Percentiles rank a stretch among this genome's conserved stretches.
Evolutionary conservation across 1,140 invertebrate species (phyloP).

Genomic region (Sycobia sp.): DNA sequence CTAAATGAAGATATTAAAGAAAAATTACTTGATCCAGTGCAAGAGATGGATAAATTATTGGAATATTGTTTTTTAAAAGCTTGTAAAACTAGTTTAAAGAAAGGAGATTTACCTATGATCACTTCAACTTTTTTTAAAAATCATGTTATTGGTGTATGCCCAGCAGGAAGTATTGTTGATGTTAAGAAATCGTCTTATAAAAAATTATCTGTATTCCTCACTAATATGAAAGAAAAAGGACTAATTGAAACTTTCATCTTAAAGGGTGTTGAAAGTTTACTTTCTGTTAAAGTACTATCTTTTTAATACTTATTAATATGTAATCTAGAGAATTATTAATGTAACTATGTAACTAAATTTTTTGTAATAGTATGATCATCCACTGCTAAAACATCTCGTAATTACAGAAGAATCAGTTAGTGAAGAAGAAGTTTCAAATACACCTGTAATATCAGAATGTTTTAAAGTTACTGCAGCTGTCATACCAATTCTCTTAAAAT

Average conservation of each 20-base stretch:
- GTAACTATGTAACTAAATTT: constrained; percentile 47
- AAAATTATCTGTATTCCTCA: constrained; percentile 83
- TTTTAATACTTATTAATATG: background rate
- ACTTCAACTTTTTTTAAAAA: constrained; percentile 81
- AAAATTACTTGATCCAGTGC: constrained; percentile 50
- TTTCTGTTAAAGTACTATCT: constrained; percentile 62
- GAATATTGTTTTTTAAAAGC: constrained; percentile 80
- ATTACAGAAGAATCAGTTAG: constrained; percentile 44
- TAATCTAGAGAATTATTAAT: constrained; percentile 4
- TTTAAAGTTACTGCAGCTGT: constrained; percentile 73
- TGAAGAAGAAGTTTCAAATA: constrained; percentile 58
- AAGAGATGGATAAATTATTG: constrained; percentile 76
- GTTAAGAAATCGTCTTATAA: constrained; percentile 90
- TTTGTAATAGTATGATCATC: constrained; percentile 55
- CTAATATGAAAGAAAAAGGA: constrained; percentile 62
- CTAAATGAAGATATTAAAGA: constrained; percentile 29
- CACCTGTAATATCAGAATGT: constrained; percentile 67
- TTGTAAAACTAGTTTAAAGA: constrained; percentile 70
- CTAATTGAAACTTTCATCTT: constrained; percentile 64
- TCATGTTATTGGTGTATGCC: constrained; percentile 77
- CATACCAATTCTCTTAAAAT: constrained; percentile 67
- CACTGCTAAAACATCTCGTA: constrained; percentile 47
- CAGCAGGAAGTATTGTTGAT: constrained; percentile 71
- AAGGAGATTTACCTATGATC: constrained; percentile 71
- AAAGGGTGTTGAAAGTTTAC: constrained; percentile 65